Evolutionary conservation across 2,797 vertebrate species (phyloP).

Genomic region (Typhlichthys subterraneus): DNA sequence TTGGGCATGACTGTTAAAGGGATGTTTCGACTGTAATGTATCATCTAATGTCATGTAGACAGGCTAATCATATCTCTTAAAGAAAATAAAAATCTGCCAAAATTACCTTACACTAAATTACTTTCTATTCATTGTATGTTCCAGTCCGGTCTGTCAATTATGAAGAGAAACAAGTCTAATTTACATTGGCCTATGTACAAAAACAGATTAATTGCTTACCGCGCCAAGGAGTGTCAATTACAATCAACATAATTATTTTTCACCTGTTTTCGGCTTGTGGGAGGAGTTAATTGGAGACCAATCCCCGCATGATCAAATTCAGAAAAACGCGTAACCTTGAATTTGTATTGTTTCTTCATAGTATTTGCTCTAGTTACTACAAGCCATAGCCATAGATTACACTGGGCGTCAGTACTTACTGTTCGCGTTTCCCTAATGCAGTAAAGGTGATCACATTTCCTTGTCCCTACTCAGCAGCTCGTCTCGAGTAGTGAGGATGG

Average conservation of each 20-base stretch:
- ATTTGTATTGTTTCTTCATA: background rate
- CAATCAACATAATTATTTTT: too few relatives aligned
- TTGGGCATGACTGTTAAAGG: slow-evolving; percentile 55
- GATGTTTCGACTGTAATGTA: slow-evolving; percentile 23
- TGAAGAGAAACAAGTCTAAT: too few relatives aligned
- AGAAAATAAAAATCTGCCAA: too few relatives aligned
- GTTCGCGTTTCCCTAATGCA: background rate
- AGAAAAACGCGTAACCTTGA: slow-evolving; percentile 43
- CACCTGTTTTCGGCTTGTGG: slow-evolving; percentile 22
- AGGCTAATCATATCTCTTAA: background rate
- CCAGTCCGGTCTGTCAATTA: too few relatives aligned
- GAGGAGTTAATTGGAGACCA: slow-evolving; percentile 44
- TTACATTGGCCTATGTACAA: too few relatives aligned
- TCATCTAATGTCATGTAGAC: slow-evolving; percentile 18
- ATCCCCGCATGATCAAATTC: slow-evolving; percentile 12
- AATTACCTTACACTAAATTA: too few relatives aligned
- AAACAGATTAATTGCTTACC: too few relatives aligned
- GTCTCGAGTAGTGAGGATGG: slow-evolving; percentile 33
- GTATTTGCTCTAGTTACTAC: background rate
- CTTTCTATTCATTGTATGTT: too few relatives aligned
- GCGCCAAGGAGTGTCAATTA: too few relatives aligned
- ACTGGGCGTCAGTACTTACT: background rate
- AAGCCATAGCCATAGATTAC: background rate
- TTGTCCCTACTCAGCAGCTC: background rate
- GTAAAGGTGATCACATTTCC: background rate